Evolutionary conservation across 2,113 vertebrate species (phyloP), one percentile per base, ranked within the genome.

Genomic region (Oenanthe melanoleuca): DNA sequence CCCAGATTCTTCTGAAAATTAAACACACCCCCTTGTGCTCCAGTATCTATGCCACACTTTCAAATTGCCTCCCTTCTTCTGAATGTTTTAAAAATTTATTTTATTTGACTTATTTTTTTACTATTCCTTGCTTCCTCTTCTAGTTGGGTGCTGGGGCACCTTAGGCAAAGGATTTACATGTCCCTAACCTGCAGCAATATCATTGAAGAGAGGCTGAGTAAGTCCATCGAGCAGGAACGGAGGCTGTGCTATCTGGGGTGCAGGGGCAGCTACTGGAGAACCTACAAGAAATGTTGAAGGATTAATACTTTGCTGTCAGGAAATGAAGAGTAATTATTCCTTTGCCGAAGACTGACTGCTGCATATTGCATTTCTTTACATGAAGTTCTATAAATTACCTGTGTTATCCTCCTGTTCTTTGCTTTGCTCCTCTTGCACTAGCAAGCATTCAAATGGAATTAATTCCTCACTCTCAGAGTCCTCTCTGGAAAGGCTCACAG

Each of bases 151-250:
- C 47, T 37, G 59, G 18, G 28, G 57, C 45, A 71, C 64, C 79
- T 61, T 31, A 49, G 44, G 57, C 65, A 90, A 79, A 83, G 14
- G 17, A 45, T 64, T 91, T 50, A 59, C n/a, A 82, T 5, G 18
- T 57, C 84, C 95, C 92, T 98, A 99, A 99, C 99, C 99, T 98
- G 99, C 93, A 96, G 98, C 88, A 86, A 98, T 98, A 95, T 99
- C 99, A 98, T 99, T 99, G 97, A 99, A 99, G 87, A 99, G 97
- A 95, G 99, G 98, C 93, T 98, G 99, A 93, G 99, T 97, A 92
- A 99, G 98, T 77, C 99, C 99, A 95, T 99, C 99, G 93, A 99
- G 97, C 86, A 99, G 98, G 94, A 99, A 99, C 2, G 98, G 87
- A 63, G 99, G 98, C 96, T 99, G 99, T 84, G 99, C 97, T 86